These are phyloP conservation scores for Gymnoscelis rufifasciata DNA, from an alignment of 2,888 invertebrate species.

Conservation along the genomic window DNA sequence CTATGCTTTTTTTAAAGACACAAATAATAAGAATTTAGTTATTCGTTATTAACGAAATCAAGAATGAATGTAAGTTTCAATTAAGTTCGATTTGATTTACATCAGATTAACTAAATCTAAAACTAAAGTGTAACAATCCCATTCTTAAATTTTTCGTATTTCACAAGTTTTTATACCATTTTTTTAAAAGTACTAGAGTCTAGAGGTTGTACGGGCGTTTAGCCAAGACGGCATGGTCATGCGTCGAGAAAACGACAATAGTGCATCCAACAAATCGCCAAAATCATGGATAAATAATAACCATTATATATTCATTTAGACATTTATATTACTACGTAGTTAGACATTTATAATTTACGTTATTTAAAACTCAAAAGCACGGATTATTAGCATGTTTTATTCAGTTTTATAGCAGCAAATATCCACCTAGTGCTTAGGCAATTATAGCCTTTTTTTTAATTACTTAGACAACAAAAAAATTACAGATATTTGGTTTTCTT, in stretches of 20 bases:
- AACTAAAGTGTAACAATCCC: too few relatives aligned
- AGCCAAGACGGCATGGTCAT: conserved; percentile 62
- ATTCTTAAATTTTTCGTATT: too few relatives aligned
- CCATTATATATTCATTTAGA: too few relatives aligned
- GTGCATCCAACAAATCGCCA: conserved; percentile 8
- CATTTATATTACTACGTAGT: too few relatives aligned
- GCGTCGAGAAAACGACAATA: conserved; percentile 46
- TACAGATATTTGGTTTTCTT: neutral
- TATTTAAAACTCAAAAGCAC: conserved; percentile 2
- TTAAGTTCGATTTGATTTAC: too few relatives aligned
- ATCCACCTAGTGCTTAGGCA: conserved; percentile 3
- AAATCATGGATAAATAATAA: neutral
- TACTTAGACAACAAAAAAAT: neutral
- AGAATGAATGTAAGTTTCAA: too few relatives aligned
- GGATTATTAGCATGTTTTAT: conserved; percentile 1
- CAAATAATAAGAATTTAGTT: too few relatives aligned
- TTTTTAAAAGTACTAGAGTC: conserved; percentile 21
- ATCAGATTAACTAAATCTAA: too few relatives aligned
- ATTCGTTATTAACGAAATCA: too few relatives aligned
- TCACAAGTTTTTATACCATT: neutral
- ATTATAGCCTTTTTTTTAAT: conserved; percentile 4
- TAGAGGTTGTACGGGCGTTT: conserved; percentile 58
- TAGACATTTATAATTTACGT: neutral
- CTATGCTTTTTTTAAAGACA: too few relatives aligned
- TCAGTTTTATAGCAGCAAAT: neutral